Conservation (phyloP, 1,140 invertebrate genomes). For the Macrostomum lignano region DNA sequence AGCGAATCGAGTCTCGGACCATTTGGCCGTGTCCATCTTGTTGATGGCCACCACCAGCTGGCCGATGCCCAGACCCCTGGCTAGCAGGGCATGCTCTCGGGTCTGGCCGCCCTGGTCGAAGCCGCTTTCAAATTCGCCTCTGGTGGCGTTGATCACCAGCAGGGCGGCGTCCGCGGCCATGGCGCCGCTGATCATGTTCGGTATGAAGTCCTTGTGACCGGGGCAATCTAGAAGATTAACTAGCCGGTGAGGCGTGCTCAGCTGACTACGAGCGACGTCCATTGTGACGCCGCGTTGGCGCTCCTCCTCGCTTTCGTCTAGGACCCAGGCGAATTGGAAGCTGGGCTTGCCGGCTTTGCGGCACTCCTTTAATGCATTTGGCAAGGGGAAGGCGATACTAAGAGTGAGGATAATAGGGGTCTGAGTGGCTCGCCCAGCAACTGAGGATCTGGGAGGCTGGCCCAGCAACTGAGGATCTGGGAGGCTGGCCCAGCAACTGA, state of each 20-base stretch:
- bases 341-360: slow-evolving; percentile 88
- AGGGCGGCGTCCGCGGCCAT: slow-evolving; percentile 47
- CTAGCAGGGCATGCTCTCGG: slow-evolving; percentile 69
- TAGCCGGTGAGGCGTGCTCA: too few relatives aligned
- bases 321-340: slow-evolving; percentile 89
- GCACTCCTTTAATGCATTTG: too few relatives aligned
- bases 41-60: slow-evolving; percentile 39
- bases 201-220: slow-evolving; percentile 86
- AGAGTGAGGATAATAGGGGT: too few relatives aligned
- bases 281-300: slow-evolving; percentile 68
- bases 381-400: too few relatives aligned
- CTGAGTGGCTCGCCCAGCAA: too few relatives aligned
- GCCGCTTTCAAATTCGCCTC: slow-evolving; percentile 90
- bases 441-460: too few relatives aligned
- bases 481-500: too few relatives aligned
- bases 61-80: slow-evolving; percentile 41
- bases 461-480: too few relatives aligned
- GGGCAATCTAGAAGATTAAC: slow-evolving; percentile 78
- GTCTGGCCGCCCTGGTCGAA: slow-evolving; percentile 92
- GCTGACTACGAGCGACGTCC: slow-evolving; percentile 70
- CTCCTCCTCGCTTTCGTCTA: slow-evolving; percentile 96
- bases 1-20: slow-evolving; percentile 42
- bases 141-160: slow-evolving; percentile 64
- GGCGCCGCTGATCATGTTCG: slow-evolving; percentile 75
- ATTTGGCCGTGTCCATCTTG: slow-evolving; percentile 32